Evolutionary conservation across 2,888 invertebrate genomes (phyloP), one percentile per base, ranked within the genome.

Genomic region (Cenopis cana): DNA sequence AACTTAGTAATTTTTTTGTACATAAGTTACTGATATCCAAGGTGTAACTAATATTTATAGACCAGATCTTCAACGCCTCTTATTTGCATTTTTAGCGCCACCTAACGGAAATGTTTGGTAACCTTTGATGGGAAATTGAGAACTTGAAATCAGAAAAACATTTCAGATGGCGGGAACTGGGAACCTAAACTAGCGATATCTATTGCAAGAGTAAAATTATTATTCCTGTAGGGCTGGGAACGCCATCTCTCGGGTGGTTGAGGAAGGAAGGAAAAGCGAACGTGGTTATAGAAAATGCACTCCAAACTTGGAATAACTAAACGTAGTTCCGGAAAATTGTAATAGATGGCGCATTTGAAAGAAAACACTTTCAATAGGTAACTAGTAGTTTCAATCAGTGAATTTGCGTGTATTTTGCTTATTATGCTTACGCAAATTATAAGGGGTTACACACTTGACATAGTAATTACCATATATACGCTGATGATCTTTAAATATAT

Each of bases 181-280:
- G 24, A 52, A 18, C 2, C 2, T 1, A 38, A 41, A 18, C 10
- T 36, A 33, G 33, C n/a, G 17, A 20, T 50, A 56, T 57, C 69
- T 69, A 41, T 69, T 24, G 20, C 0, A 20, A 12, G 46, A 54
- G 5, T 41, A 1, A 4, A 41, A n/a, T 11, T 36, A 38, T 24
- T 54, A 24, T 29, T 20, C 1, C 41, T 3, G 17, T 20, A 38
- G 10, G 17, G 24, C 49, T 52, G 17, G 33, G 54, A 76, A 41
- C 77, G 82, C 79, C 86, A 84, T 85, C 88, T 87, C 24, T 29
- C 24, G 80, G 79, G 82, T 78, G 86, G 87, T 49, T 52, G 10
- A 0, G 2, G 46, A 46, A 17, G 20, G 8, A 17, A 14, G 29
- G n/a, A 17, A 17, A 17, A 14, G 17, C 17, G n/a, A 17, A 29